Base-by-base conservation (phyloP, 2,888 invertebrate species). In the Pycnomerus fuliginosus region DNA sequence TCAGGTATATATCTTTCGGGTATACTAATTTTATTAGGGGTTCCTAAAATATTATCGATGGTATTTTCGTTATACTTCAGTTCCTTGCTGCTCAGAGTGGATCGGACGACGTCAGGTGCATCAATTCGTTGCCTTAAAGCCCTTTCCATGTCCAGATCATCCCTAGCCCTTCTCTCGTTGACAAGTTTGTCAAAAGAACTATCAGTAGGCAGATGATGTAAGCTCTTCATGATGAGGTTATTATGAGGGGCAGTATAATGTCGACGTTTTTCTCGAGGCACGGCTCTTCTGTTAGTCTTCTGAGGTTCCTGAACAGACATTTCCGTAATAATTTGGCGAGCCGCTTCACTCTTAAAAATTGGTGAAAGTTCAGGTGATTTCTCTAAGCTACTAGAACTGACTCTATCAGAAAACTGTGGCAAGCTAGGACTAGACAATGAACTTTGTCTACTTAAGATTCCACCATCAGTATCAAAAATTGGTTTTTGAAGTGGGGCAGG, bases 1-100 rank as follows among this genome's bases (percentile, higher is more conserved):
- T 94, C 93, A 13, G 93, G 92, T 58, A 93, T 86, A 64, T 94
- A 94, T 55, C 94, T 79, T 73, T 94, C 93, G 0, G 94, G 94
- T 60, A 94, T 94, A 48, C 86, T 76, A 56, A 94, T 93, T 75
- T 93, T 93, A 70, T 87, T 87, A 8, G 94, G 94, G 10, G 90
- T 87, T 31, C 88, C 87, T 17, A 94, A 74, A 61, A 94, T 76
- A 67, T 84, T 86, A 69, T 94, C 94, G 53, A 94, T 93, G 30
- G 92, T 90, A 56, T 81, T 83, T 63, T 87, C 85, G 39, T 86
- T 87, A 61, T 84, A 83, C 52, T 83, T 81, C 38, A 80, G 73
- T 62, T 84, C 83, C 56, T 76, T 77, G 52, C 73, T 78, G 53
- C 78, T 78, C 48, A 90, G 68, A 1, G 92, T 90, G 0, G 91